Conservation (phyloP, 2,888 invertebrate species). For the Alloscopus bannaensis region DNA sequence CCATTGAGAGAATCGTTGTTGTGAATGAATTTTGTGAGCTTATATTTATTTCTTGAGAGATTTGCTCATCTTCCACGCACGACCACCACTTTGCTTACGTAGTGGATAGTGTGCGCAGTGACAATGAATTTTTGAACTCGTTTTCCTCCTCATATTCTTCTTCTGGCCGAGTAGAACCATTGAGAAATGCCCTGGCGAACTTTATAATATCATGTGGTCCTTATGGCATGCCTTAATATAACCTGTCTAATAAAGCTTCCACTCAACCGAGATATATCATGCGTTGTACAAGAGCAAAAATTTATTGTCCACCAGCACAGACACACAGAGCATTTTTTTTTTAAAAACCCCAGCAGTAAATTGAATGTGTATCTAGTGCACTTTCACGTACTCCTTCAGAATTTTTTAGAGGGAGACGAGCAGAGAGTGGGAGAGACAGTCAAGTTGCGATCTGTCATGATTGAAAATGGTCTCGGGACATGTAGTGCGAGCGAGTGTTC, state of each 20-base stretch:
- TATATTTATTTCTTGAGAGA: no score
- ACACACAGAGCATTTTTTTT: no score
- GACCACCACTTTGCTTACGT: background rate
- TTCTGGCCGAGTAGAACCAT: background rate
- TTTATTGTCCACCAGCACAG: no score
- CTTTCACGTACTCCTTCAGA: no score
- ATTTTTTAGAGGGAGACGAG: no score
- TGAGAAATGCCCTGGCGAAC: background rate
- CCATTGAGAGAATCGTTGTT: conserved; percentile 8
- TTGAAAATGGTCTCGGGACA: conserved; percentile 40
- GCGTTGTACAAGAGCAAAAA: no score
- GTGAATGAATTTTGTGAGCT: conserved; percentile 34
- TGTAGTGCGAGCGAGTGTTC: conserved; percentile 28
- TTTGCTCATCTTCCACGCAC: no score
- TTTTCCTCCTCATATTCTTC: no score
- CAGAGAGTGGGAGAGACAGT: conserved; percentile 15
- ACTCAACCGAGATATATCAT: background rate
- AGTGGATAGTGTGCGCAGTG: background rate
- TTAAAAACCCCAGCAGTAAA: no score
- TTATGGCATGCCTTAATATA: background rate
- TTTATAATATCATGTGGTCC: background rate
- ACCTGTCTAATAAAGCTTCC: background rate
- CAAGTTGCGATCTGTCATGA: conserved; percentile 33
- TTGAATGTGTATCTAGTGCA: no score
- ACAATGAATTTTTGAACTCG: conserved; percentile 32